phyloP scores from a whole-genome alignment of 1,140 invertebrate species.

The Drosophila teissieri region DNA sequence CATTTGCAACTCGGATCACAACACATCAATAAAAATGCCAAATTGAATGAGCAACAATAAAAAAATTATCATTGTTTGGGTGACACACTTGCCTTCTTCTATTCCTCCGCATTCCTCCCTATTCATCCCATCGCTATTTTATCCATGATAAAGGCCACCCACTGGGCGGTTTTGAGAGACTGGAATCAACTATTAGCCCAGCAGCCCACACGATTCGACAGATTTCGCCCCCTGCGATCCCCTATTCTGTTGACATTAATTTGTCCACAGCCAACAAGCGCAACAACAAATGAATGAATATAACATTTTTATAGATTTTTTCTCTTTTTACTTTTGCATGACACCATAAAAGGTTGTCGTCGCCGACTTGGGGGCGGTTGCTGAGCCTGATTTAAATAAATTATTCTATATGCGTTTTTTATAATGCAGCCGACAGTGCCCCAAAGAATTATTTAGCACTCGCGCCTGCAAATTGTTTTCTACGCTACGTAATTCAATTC shows the following conservation, averaged over 20 bases:
- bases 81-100: constrained; percentile 21
- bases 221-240: constrained; percentile 13
- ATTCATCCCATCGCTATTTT: constrained; percentile 7
- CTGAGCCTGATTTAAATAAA: constrained; percentile 79
- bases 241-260: constrained; percentile 52
- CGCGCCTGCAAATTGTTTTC: constrained; percentile 55
- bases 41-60: constrained; percentile 49
- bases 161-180: constrained; percentile 33
- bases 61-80: constrained; percentile 54
- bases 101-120: neutral
- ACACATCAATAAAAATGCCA: constrained; percentile 76
- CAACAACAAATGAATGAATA: constrained; percentile 41
- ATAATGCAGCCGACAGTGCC: constrained; percentile 43
- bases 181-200: constrained; percentile 32
- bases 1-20: constrained; percentile 51
- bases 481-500: constrained; percentile 69
- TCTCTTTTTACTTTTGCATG: constrained; percentile 45
- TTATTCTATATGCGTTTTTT: constrained; percentile 78
- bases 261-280: constrained; percentile 37
- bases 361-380: constrained; percentile 64
- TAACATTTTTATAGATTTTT: constrained; percentile 54
- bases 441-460: constrained; percentile 47
- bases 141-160: constrained; percentile 26
- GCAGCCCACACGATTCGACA: constrained; percentile 21
- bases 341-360: constrained; percentile 74